These are phyloP conservation scores for Dendrocopos noguchii DNA, from an alignment of 2,113 vertebrate species.

Conservation along the genomic window DNA sequence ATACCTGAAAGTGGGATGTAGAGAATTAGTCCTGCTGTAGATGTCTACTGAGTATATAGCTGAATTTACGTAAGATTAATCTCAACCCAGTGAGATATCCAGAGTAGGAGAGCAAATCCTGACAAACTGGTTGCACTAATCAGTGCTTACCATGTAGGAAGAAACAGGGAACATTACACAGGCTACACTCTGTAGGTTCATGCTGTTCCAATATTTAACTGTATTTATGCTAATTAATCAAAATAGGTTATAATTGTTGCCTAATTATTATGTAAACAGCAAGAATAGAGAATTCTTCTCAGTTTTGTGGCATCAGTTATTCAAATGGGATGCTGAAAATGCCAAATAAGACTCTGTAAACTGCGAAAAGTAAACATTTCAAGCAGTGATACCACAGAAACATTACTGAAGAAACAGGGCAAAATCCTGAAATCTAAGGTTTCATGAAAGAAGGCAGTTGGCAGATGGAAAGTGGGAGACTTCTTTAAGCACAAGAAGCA, in stretches of 20 bases:
- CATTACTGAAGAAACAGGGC: constrained; percentile 21
- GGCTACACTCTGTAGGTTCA: background rate
- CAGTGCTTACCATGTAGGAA: background rate
- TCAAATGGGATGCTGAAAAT: background rate
- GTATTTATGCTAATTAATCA: background rate
- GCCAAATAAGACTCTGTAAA: background rate
- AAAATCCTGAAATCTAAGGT: background rate
- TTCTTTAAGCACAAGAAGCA: background rate
- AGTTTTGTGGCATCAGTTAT: background rate
- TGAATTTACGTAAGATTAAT: background rate
- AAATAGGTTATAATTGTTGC: background rate
- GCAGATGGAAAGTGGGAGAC: constrained; percentile 58
- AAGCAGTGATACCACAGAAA: background rate
- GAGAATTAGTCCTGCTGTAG: background rate
- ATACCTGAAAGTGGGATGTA: background rate
- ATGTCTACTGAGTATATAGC: background rate
- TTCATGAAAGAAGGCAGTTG: background rate
- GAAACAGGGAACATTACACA: background rate
- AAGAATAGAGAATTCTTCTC: background rate
- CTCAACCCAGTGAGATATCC: background rate
- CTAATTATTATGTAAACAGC: background rate
- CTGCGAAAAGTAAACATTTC: background rate
- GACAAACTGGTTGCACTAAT: background rate
- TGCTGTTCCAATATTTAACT: background rate
- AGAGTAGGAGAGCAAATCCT: background rate